Percentiles rank a stretch among this genome's conserved stretches.
Evolutionary conservation across 2,888 invertebrate species (phyloP).

Genomic region (Gasteruption jaculator): DNA sequence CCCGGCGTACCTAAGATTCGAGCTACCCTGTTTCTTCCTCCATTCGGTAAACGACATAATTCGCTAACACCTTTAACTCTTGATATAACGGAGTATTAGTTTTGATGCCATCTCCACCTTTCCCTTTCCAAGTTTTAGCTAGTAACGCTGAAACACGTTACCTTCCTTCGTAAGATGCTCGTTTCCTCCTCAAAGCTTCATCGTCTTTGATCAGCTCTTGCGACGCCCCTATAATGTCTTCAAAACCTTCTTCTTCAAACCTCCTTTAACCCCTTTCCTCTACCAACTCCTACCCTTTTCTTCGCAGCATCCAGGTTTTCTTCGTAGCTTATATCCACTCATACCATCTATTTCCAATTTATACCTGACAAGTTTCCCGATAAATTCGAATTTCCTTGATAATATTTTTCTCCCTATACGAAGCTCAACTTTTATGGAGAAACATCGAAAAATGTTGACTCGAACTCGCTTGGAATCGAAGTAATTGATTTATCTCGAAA

Average conservation of each 20-base stretch:
- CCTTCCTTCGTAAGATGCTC: conserved; percentile 18
- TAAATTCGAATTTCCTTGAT: conserved; percentile 3
- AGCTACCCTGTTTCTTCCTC: conserved; percentile 13
- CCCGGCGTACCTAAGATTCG: no score
- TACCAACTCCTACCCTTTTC: conserved; percentile 11
- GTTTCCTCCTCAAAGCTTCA: conserved; percentile 48
- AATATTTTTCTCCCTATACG: conserved; percentile 5
- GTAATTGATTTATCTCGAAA: no score
- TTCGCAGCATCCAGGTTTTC: conserved; percentile 22
- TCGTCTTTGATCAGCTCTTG: conserved; percentile 49
- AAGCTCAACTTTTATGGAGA: conserved; percentile 3
- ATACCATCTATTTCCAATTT: conserved; percentile 17
- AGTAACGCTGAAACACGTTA: no score
- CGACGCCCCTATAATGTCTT: conserved; percentile 44
- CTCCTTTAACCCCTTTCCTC: conserved; percentile 13
- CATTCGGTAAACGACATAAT: conserved; percentile 37
- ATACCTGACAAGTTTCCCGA: conserved; percentile 6
- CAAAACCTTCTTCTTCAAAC: conserved; percentile 17
- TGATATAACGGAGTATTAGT: conserved; percentile 45
- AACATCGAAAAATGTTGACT: no score
- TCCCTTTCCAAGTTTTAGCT: conserved; percentile 8
- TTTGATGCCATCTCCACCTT: conserved; percentile 40
- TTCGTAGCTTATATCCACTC: conserved; percentile 21
- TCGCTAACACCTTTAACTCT: conserved; percentile 45
- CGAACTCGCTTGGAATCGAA: no score